Evolutionary conservation across 2,797 vertebrate species (phyloP).

Genomic region (Falco peregrinus): DNA sequence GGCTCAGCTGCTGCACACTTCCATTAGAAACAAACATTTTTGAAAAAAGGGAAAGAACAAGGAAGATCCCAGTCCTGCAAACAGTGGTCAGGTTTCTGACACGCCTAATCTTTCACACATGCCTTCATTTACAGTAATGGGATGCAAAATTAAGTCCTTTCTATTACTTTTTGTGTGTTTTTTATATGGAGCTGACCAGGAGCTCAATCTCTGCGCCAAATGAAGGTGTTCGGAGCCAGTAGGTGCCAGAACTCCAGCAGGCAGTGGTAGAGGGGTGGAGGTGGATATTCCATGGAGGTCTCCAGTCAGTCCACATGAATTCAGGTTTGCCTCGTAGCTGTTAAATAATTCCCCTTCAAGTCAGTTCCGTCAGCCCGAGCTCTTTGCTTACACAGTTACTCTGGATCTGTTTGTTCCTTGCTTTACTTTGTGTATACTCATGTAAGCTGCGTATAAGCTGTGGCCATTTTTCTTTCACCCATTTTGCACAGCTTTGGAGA

Average conservation of each 20-base stretch:
- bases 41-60: neutral
- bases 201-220: neutral
- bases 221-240: neutral
- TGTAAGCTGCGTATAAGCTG: neutral
- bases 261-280: neutral
- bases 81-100: neutral
- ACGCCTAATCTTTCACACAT: neutral
- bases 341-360: neutral
- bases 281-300: neutral
- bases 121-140: neutral
- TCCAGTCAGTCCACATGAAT: neutral
- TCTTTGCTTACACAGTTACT: neutral
- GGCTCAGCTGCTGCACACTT: neutral
- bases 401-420: neutral
- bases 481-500: neutral
- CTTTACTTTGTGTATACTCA: neutral
- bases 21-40: neutral
- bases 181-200: neutral
- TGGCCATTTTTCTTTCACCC: neutral
- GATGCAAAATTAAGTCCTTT: neutral
- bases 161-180: neutral
- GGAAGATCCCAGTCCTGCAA: neutral
- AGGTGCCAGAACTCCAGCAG: neutral
- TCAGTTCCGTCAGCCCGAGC: neutral
- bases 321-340: neutral